A percentile compares a stretch with the other conserved stretches of the same genome.
These are phyloP conservation scores for Chionoecetes opilio DNA, from an alignment of 1,140 invertebrate species.

Conservation along the genomic window DNA sequence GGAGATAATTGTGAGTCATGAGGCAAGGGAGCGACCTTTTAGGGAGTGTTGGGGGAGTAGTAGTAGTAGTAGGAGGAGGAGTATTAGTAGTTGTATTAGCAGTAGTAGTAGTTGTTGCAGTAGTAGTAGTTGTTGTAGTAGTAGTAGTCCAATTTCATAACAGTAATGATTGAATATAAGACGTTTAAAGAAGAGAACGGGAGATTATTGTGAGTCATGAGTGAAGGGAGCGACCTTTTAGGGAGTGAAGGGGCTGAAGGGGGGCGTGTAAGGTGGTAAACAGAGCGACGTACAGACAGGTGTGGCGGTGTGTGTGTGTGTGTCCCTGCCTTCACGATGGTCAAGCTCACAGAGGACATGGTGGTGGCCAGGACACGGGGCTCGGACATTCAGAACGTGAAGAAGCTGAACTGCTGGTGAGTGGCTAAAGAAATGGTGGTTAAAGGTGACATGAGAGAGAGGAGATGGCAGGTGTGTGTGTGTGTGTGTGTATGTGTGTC, in stretches of 20 bases:
- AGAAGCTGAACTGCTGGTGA: constrained; percentile 96
- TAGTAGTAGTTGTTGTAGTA: no score
- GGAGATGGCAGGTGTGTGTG: constrained; percentile 53
- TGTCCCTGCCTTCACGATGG: constrained; percentile 47
- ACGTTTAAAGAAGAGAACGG: background rate
- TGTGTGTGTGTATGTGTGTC: background rate
- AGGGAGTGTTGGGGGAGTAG: no score
- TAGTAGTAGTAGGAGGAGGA: no score
- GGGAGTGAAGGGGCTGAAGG: background rate
- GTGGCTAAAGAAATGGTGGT: constrained; percentile 81
- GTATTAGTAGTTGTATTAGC: no score
- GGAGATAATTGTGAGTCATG: no score
- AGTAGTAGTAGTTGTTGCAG: no score
- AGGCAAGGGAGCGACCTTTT: no score
- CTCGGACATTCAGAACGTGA: constrained; percentile 92
- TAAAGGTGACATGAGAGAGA: no score
- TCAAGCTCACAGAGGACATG: constrained; percentile 94
- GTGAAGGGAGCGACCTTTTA: background rate
- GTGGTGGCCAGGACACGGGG: constrained; percentile 94
- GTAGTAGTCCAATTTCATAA: background rate
- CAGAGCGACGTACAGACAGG: background rate
- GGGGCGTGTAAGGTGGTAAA: background rate
- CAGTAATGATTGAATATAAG: background rate
- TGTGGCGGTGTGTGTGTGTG: background rate
- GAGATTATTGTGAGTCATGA: background rate